Conservation (phyloP, 2,797 vertebrate genomes). For the Phyllotis vaccarum region DNA sequence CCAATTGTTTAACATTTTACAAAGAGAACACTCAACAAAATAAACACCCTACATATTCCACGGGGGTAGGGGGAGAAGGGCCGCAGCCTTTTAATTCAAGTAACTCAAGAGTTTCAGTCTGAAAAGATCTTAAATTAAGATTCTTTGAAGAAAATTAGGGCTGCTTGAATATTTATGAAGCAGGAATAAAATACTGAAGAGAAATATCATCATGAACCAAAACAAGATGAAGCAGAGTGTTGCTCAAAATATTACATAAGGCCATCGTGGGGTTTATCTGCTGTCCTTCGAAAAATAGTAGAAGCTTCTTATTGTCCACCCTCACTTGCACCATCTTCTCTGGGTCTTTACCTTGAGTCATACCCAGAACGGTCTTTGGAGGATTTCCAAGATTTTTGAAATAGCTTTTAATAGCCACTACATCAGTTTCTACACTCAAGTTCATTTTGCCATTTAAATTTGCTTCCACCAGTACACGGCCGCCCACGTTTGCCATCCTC, state of each 20-base stretch:
- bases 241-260: slow-evolving; percentile 20
- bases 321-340: slow-evolving; percentile 26
- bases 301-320: not conserved
- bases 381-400: slow-evolving; percentile 37
- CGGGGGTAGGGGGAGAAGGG: not conserved
- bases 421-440: not conserved
- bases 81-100: not conserved
- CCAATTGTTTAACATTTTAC: not conserved
- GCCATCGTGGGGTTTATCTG: not conserved
- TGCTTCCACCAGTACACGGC: not conserved
- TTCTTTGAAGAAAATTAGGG: not conserved
- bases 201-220: slow-evolving; percentile 14
- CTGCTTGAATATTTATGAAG: slow-evolving; percentile 1
- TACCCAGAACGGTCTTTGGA: not conserved
- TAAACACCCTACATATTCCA: not conserved
- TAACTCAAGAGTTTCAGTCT: not conserved
- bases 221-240: slow-evolving; percentile 27
- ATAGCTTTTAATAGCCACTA: not conserved
- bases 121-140: slow-evolving; percentile 1
- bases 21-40: slow-evolving; percentile 8
- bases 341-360: not conserved
- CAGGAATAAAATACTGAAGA: slow-evolving; percentile 40
- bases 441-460: not conserved
- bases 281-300: not conserved
- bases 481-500: not conserved